A percentile compares a stretch with the other conserved stretches of the same genome.
Conservation (phyloP, 2,797 vertebrate species). For the Chelon auratus region DNA sequence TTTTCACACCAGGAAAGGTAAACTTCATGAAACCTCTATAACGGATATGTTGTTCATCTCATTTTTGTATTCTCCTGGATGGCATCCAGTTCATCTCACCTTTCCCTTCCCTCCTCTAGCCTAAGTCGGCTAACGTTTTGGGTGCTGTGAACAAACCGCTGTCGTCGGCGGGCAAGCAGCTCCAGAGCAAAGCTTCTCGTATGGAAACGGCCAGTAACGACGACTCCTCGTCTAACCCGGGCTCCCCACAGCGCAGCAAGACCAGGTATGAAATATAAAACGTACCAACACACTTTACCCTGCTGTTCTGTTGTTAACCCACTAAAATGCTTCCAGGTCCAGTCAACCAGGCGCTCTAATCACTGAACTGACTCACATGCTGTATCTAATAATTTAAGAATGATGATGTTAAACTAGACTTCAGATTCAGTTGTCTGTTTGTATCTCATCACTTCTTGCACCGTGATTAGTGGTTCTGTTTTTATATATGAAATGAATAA, state of each 20-base stretch:
- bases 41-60: background rate
- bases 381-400: background rate
- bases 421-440: background rate
- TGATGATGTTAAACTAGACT: background rate
- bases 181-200: slow-evolving; percentile 95
- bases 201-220: slow-evolving; percentile 99
- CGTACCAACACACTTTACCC: background rate
- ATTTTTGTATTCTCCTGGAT: background rate
- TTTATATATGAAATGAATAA: background rate
- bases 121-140: slow-evolving; percentile 97
- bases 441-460: background rate
- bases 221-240: slow-evolving; percentile 95
- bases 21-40: background rate
- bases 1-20: slow-evolving; percentile 98
- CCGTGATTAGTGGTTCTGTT: background rate
- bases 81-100: background rate
- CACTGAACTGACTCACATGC: background rate
- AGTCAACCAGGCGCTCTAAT: background rate
- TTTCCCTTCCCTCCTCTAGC: slow-evolving; percentile 76
- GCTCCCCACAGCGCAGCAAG: slow-evolving; percentile 95
- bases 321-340: background rate
- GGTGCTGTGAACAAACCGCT: slow-evolving; percentile 98
- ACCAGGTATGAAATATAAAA: slow-evolving; percentile 72
- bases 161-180: slow-evolving; percentile 95
- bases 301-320: background rate